Conservation (phyloP, 2,797 vertebrate genomes). For the Notolabrus celidotus region DNA sequence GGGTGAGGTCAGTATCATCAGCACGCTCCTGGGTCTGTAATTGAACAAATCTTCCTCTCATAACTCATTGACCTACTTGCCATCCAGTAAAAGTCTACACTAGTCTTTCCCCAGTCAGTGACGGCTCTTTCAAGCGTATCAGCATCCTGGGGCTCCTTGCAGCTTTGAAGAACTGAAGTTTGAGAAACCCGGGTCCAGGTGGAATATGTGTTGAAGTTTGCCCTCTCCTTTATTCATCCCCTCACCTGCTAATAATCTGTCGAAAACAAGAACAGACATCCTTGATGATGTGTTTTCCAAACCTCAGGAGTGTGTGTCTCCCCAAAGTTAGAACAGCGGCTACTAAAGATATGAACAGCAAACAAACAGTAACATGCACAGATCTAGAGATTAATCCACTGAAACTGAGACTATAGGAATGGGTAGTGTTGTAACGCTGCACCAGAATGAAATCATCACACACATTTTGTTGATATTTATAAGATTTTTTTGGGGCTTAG, state of each 20-base stretch:
- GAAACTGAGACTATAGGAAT: neutral
- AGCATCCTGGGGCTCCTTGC: conserved; percentile 58
- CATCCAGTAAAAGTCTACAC: conserved; percentile 40
- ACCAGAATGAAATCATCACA: neutral
- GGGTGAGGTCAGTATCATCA: conserved; percentile 34
- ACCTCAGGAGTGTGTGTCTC: conserved; percentile 49
- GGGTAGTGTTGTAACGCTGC: neutral
- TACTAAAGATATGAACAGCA: conserved; percentile 40
- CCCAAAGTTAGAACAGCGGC: conserved; percentile 29
- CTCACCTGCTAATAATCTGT: conserved; percentile 71
- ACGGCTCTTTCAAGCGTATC: conserved; percentile 61
- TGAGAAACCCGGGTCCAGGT: conserved; percentile 56
- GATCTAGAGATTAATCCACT: conserved; percentile 20
- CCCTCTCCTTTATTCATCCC: conserved; percentile 65
- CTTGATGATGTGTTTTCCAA: conserved; percentile 58
- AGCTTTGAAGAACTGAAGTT: conserved; percentile 72
- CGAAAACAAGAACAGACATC: conserved; percentile 61
- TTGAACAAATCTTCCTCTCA: conserved; percentile 47
- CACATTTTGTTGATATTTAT: neutral
- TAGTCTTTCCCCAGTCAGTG: conserved; percentile 47
- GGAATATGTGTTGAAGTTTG: conserved; percentile 66
- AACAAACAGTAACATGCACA: conserved; percentile 50
- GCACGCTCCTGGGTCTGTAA: conserved; percentile 25
- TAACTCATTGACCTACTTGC: conserved; percentile 72
- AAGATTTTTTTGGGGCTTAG: too few species aligned